Base-by-base conservation (phyloP, 1,140 invertebrate species). In the Belonocnema kinseyi region DNA sequence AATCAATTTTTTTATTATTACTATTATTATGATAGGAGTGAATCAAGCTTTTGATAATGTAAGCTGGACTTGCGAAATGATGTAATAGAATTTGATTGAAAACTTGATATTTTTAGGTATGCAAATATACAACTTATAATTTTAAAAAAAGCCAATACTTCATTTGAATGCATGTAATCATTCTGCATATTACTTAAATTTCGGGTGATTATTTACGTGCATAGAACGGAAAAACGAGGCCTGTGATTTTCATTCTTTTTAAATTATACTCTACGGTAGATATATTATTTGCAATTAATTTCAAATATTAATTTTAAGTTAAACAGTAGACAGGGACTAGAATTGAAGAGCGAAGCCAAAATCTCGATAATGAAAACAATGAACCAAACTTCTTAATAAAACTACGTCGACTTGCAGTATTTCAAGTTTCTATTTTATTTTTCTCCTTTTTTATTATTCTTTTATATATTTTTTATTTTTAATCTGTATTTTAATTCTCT, bases 11-110 rank as follows among this genome's bases (percentile, higher is more conserved):
- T 66, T 40, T 66, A n/a, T n/a, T 26, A 17, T 54, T 40, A 33
- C 40, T 66, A 66, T 66, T 33, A 66, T 40, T 66, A 33, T 33
- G 14, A 19, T 58, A 58, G 56, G 12, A 58, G 8, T 58, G 33
- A 58, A 58, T 21, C 13, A 17, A 58, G 17, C 16, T 54, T 17
- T 54, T 54, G 40, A 46, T 54, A 19, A 54, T 54, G 56, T 58
- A 66, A 66, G 61, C 61, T 66, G 61, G 61, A 66, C 61, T 66
- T 66, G 26, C 61, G 61, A 40, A 66, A 66, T 66, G 40, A 66
- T 66, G 26, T 54, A 54, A 19, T 40, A 66, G 61, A 46, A 66
- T 33, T 66, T 26, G 26, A 66, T 66, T 16, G 3, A 66, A 66
- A 66, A 66, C 14, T 33, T 33, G 12, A 58, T 11, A 61, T 26